Conservation (phyloP, 2,797 vertebrate genomes). For the Helarctos malayanus region DNA sequence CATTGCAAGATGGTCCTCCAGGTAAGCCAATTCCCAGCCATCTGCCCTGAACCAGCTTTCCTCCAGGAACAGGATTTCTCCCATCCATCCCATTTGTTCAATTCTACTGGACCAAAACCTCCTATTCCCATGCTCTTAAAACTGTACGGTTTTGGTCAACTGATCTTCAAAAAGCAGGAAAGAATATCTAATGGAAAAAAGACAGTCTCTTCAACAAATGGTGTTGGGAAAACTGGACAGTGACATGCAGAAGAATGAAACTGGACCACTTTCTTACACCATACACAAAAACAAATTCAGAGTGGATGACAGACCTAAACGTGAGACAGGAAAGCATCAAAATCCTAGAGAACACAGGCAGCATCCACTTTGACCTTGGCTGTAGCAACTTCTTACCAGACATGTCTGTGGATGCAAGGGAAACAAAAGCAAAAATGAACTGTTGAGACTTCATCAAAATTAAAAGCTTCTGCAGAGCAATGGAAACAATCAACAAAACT, state of each 20-base stretch:
- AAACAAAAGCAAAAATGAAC: not conserved
- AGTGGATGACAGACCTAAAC: not conserved
- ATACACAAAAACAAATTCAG: not conserved
- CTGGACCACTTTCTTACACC: not conserved
- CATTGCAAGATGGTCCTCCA: not conserved
- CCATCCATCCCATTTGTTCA: not conserved
- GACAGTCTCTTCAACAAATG: not conserved
- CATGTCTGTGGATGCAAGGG: not conserved
- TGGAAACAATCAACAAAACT: not conserved
- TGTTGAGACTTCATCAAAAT: not conserved
- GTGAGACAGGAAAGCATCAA: not conserved
- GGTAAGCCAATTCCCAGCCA: not conserved
- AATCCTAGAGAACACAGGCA: not conserved
- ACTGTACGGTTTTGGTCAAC: not conserved
- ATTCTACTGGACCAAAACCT: not conserved
- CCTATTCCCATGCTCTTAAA: not conserved
- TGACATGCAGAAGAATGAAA: not conserved
- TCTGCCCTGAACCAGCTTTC: not conserved
- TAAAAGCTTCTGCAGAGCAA: not conserved
- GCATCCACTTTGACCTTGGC: not conserved
- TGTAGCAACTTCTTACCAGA: not conserved
- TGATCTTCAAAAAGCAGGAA: not conserved
- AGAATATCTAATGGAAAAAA: not conserved
- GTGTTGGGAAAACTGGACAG: not conserved
- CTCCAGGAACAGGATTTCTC: not conserved